Evolutionary conservation across 2,797 vertebrate species (phyloP), one percentile per base, ranked within the genome.

Genomic region (Pseudotriccus pelzelni): DNA sequence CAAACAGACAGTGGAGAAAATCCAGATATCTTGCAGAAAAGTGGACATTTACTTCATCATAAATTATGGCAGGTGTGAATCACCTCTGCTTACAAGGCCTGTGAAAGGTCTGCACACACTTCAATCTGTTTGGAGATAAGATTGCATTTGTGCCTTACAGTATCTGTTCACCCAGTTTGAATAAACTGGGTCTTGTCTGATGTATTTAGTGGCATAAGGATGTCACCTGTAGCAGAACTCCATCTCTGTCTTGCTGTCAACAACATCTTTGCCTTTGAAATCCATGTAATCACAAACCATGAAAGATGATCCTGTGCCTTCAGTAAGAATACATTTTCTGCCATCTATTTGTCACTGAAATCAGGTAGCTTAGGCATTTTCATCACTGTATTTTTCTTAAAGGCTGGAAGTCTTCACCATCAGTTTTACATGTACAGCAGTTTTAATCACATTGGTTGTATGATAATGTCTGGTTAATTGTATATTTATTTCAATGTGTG

Each of bases 401-500:
- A 86, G 50, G 58, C 43, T 80, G 67, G 16, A 87, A 87, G 50
- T 81, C 56, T 52, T 79, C 59, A 77, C 32, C 53, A 41, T 44
- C 32, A 19, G 47, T 91, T 93, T 92, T 94, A 85, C 66, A 43
- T 80, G 62, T 90, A 67, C 84, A 93, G 80, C 32, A 78, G 41
- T 89, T 94, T 84, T 90, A 58, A 74, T 93, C 64, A 90, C 16
- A 2, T 32, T 46, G 64, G 66, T 95, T 94, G 88, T 92, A 80
- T 68, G 64, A 67, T 66, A 90, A 18, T 76, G 66, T 82, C 49
- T 89, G 62, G 43, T 76, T 87, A 86, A 88, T 32, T 88, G 59
- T 89, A 27, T 97, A 97, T 97, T 97, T 97, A 97, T 97, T 97
- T 90, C 74, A 66, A 19, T 80, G 60, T 78, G n/a, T 87, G 58